A percentile compares a stretch with the other conserved stretches of the same genome.
These are phyloP conservation scores for Sceliomorpha sp. DNA, from an alignment of 2,888 invertebrate genomes.

Conservation along the genomic window DNA sequence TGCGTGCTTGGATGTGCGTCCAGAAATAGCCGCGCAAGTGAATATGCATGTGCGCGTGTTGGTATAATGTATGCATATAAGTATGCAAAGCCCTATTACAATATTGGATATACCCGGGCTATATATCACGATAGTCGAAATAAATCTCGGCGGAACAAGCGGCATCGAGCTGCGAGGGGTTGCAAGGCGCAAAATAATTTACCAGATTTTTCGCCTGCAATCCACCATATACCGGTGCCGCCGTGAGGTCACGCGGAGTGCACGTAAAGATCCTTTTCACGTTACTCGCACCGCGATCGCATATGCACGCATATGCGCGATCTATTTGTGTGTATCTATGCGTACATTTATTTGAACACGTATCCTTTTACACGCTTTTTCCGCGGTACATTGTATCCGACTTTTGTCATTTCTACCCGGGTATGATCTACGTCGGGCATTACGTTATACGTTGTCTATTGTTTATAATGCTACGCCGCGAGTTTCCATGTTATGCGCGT, in stretches of 20 bases:
- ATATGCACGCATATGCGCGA: neutral
- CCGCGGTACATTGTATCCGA: too few species aligned
- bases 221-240: slow-evolving; percentile 41
- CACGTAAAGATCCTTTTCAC: slow-evolving; percentile 54
- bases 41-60: slow-evolving; percentile 21
- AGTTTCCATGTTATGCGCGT: too few species aligned
- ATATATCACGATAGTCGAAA: slow-evolving; percentile 78
- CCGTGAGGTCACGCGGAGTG: slow-evolving; percentile 64
- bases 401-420: too few species aligned
- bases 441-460: too few species aligned
- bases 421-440: too few species aligned
- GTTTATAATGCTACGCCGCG: too few species aligned
- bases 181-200: slow-evolving; percentile 63
- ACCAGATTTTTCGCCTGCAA: slow-evolving; percentile 59
- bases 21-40: slow-evolving; percentile 2
- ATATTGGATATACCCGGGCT: slow-evolving; percentile 75
- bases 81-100: slow-evolving; percentile 75
- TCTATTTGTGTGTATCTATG: slow-evolving; percentile 38
- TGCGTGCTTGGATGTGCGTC: neutral
- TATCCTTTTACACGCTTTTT: too few species aligned
- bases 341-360: slow-evolving; percentile 10
- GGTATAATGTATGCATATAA: slow-evolving; percentile 62
- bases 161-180: slow-evolving; percentile 60
- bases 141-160: slow-evolving; percentile 77
- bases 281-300: slow-evolving; percentile 28